Conservation (phyloP, 2,797 vertebrate species). For the Danio aesculapii region DNA sequence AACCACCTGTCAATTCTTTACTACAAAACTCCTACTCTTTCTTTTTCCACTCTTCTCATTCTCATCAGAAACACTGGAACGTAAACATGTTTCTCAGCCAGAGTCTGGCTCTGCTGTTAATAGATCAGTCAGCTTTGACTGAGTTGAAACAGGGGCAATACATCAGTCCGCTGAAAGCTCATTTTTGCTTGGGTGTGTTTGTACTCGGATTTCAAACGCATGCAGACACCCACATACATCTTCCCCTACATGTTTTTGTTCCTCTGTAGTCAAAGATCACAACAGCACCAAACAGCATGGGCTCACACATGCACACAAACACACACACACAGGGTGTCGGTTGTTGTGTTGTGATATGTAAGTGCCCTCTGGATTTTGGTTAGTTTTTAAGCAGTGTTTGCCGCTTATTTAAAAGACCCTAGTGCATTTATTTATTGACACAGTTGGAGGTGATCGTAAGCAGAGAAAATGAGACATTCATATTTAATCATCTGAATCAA, state of each 20-base stretch:
- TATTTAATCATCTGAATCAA: not conserved
- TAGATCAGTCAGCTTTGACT: conserved; percentile 20
- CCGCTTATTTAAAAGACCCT: conserved; percentile 68
- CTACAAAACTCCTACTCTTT: conserved; percentile 1
- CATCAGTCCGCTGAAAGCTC: conserved; percentile 31
- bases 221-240: conserved; percentile 35
- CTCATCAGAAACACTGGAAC: conserved; percentile 18
- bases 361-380: conserved; percentile 58
- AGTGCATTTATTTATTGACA: conserved; percentile 32
- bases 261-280: conserved; percentile 33
- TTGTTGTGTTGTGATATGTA: not conserved
- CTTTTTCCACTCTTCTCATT: not conserved
- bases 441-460: not conserved
- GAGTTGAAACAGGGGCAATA: conserved; percentile 20
- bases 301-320: not conserved
- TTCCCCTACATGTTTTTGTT: conserved; percentile 37
- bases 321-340: not conserved
- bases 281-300: conserved; percentile 17
- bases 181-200: conserved; percentile 26
- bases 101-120: conserved; percentile 36
- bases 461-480: not conserved
- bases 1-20: not conserved
- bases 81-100: conserved; percentile 33
- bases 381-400: conserved; percentile 65
- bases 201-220: conserved; percentile 27